Evolutionary conservation across 1,140 invertebrate genomes (phyloP), one percentile per base, ranked within the genome.

Genomic region (Diabrotica undecimpunctata): DNA sequence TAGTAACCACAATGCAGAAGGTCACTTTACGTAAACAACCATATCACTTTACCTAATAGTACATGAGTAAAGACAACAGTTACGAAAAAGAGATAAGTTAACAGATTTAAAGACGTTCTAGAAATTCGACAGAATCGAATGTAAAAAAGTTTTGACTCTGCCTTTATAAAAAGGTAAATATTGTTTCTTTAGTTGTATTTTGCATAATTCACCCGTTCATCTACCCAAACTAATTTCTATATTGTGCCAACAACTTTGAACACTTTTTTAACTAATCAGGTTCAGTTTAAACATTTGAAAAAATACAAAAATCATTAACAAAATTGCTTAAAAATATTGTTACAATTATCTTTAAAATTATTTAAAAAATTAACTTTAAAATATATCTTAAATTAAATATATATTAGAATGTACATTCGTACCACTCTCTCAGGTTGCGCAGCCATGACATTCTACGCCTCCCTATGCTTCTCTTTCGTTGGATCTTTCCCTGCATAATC

Each of bases 1-100:
- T 13, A 52, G 55, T 53, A 10, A 10, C 58, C 58, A 71, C 60
- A 70, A 67, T 72, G 63, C 66, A 66, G 41, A 55, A 62, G 56
- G 56, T 54, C 12, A 35, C 56, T n/a, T 55, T 53, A 58, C 57
- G 38, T 54, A 54, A 59, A 61, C 58, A 65, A 38, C 64, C 58
- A 61, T 58, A n/a, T 54, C 9, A 61, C n/a, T 52, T 51, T 50
- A 55, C 41, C 41, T 46, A 57, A 57, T n/a, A 57, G 36, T 37
- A 35, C 58, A 38, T 59, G 14, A 61, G 41, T 25, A 55, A 53
- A 59, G 12, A 66, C 59, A 66, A 37, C 59, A 61, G 13, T 58
- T 41, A 58, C 38, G 38, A 52, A 52, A 14, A 13, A 60, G 46
- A 52, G 25, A 12, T n/a, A 36, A 38, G 12, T 11, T 38, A 37